Evolutionary conservation across 2,113 vertebrate genomes (phyloP).

Genomic region (Oncorhynchus nerka): DNA sequence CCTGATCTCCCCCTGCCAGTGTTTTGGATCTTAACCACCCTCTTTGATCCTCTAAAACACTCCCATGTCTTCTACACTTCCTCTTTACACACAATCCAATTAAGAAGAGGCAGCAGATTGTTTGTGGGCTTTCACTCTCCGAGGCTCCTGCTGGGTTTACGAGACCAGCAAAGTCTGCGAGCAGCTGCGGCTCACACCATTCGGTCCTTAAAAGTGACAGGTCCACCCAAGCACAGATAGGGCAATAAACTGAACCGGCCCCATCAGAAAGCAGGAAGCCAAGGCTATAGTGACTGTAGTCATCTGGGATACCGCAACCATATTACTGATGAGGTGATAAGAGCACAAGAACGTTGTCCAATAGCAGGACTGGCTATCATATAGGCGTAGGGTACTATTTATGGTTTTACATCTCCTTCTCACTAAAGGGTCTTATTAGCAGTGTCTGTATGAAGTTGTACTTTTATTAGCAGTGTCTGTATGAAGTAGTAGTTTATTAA

Average conservation of each 20-base stretch:
- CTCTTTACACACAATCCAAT: constrained; percentile 27
- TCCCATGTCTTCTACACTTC: neutral
- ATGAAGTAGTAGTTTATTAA: no score
- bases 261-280: constrained; percentile 5
- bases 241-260: constrained; percentile 11
- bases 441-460: no score
- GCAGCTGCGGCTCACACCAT: constrained; percentile 16
- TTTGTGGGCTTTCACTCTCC: constrained; percentile 20
- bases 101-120: constrained; percentile 40
- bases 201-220: constrained; percentile 38
- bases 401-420: neutral
- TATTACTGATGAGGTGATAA: constrained; percentile 7
- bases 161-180: constrained; percentile 1
- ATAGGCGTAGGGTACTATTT: constrained; percentile 11
- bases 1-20: constrained; percentile 26
- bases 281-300: constrained; percentile 13
- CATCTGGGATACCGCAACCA: neutral
- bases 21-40: constrained; percentile 35
- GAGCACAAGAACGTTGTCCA: constrained; percentile 16
- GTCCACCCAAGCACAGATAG: constrained; percentile 47
- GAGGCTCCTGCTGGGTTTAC: constrained; percentile 32
- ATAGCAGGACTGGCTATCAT: neutral
- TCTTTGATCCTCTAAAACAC: constrained; percentile 50
- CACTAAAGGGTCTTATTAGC: no score
- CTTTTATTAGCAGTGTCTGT: no score